These are phyloP conservation scores for Myopa testacea DNA, from an alignment of 2,888 invertebrate species.

Conservation along the genomic window DNA sequence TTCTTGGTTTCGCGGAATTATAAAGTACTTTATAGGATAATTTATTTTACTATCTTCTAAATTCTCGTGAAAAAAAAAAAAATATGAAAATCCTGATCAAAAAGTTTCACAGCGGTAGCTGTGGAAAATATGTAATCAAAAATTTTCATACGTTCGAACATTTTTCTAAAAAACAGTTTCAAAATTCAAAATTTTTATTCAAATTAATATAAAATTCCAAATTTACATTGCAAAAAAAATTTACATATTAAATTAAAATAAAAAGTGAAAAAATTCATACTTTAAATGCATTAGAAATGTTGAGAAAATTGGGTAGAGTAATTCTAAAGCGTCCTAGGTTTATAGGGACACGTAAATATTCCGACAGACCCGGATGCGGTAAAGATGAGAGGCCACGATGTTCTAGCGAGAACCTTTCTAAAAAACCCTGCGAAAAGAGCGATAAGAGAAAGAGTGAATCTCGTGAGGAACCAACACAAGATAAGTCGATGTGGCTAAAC, in stretches of 20 bases:
- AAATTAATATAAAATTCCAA: background rate
- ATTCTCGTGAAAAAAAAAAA: too few species aligned
- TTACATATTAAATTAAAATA: too few species aligned
- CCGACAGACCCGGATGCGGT: slow-evolving; percentile 43
- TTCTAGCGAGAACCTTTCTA: background rate
- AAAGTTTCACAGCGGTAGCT: too few species aligned
- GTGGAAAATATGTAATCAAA: background rate
- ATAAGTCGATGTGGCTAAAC: slow-evolving; percentile 44
- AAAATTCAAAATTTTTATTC: slow-evolving; percentile 1
- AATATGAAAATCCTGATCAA: too few species aligned
- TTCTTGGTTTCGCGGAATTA: too few species aligned
- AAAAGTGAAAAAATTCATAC: too few species aligned
- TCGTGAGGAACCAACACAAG: slow-evolving; percentile 11
- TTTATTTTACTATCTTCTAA: too few species aligned
- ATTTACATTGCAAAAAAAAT: background rate
- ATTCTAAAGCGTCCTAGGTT: background rate
- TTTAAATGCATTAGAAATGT: background rate
- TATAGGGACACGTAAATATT: background rate
- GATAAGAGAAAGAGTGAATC: too few species aligned
- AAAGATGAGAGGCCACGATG: slow-evolving; percentile 42
- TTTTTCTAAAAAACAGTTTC: background rate
- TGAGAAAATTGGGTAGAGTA: background rate
- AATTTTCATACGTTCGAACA: background rate
- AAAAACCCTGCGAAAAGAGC: background rate
- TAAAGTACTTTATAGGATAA: too few species aligned